These are phyloP conservation scores for Isoperla grammatica DNA, from an alignment of 2,888 invertebrate species.

Conservation along the genomic window DNA sequence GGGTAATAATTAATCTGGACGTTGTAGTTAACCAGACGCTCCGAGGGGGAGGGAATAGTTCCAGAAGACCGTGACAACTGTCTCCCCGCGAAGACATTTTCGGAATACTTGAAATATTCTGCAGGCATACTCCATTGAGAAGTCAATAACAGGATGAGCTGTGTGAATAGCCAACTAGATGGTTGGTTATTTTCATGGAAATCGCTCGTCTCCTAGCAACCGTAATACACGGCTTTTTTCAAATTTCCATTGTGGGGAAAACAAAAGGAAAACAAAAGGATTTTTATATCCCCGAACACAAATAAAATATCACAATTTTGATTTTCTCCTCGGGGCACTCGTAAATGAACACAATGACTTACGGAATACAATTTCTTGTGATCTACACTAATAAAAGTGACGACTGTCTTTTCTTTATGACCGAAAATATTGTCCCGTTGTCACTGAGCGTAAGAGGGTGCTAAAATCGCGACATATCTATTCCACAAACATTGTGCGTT, in stretches of 20 bases:
- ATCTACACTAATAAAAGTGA: no score
- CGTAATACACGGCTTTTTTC: no score
- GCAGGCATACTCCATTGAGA: neutral
- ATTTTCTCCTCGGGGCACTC: neutral
- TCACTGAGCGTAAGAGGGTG: no score
- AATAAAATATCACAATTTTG: slow-evolving; percentile 5
- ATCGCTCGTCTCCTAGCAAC: no score
- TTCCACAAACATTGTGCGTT: no score
- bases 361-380: no score
- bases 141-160: slow-evolving; percentile 1
- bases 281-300: neutral
- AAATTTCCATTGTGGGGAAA: no score
- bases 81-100: neutral
- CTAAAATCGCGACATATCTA: no score
- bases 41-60: neutral
- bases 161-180: neutral
- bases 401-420: no score
- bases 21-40: neutral
- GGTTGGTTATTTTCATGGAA: no score
- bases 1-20: slow-evolving; percentile 3
- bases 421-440: no score
- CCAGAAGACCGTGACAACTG: neutral
- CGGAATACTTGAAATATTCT: neutral
- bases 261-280: neutral
- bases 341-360: no score